These are phyloP conservation scores for Brachystomella parvula DNA, from an alignment of 1,140 invertebrate species.

Conservation along the genomic window DNA sequence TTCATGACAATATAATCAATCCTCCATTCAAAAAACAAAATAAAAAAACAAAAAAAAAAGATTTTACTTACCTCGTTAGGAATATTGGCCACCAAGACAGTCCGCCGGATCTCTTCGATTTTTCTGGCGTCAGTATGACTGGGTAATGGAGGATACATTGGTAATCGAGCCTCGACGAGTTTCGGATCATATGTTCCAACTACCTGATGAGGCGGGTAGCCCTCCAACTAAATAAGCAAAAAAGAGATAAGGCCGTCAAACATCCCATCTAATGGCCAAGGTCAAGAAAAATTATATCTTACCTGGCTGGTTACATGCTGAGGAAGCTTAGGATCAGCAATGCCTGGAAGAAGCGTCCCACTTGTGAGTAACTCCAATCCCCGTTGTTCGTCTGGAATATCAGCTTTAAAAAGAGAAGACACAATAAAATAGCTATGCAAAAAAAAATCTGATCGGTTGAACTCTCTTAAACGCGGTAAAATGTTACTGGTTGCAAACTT, in stretches of 20 bases:
- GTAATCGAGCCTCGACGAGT: conserved; percentile 70
- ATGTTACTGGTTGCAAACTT: not conserved
- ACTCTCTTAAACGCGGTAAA: not conserved
- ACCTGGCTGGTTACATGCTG: conserved; percentile 75
- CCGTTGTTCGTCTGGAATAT: conserved; percentile 90
- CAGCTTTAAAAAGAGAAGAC: conserved; percentile 48
- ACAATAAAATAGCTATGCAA: not conserved
- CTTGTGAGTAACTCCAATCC: conserved; percentile 84
- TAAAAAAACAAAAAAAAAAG: not conserved
- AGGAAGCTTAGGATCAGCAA: conserved; percentile 78
- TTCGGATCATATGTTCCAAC: conserved; percentile 88
- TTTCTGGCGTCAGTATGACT: conserved; percentile 78
- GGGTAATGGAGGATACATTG: conserved; percentile 85
- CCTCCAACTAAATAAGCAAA: conserved; percentile 62
- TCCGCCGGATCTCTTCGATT: conserved; percentile 93
- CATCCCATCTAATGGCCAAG: not conserved
- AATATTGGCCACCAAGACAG: conserved; percentile 71
- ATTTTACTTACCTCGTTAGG: conserved; percentile 50
- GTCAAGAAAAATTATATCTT: conserved; percentile 6
- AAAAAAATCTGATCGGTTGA: not conserved
- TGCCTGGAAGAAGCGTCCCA: conserved; percentile 64
- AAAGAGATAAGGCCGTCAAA: conserved; percentile 14
- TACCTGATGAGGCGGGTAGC: conserved; percentile 67
- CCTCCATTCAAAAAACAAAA: not conserved
- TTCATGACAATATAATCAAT: not conserved